Evolutionary conservation across 2,888 invertebrate species (phyloP).

Genomic region (Phanerotoma sp.): DNA sequence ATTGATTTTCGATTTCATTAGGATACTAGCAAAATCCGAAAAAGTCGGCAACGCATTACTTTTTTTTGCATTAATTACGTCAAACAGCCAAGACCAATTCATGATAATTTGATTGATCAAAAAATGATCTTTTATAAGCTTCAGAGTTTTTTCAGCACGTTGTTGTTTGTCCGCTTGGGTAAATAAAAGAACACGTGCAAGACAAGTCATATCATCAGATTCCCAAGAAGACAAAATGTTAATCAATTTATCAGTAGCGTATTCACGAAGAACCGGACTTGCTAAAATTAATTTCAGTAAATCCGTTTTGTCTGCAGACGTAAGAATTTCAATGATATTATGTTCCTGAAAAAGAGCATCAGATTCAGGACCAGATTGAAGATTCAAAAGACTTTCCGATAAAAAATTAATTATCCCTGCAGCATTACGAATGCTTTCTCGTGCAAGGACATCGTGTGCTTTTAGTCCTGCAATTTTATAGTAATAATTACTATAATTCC

Average conservation of each 20-base stretch:
- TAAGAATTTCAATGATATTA: constrained; percentile 51
- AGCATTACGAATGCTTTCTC: constrained; percentile 46
- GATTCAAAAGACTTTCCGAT: constrained; percentile 52
- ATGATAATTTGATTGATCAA: constrained; percentile 56
- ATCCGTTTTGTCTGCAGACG: constrained; percentile 50
- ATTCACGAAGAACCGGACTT: constrained; percentile 61
- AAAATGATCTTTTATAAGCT: constrained; percentile 55
- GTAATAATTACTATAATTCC: constrained; percentile 60
- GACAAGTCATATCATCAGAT: constrained; percentile 51
- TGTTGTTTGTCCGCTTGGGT: constrained; percentile 60
- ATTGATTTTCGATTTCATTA: constrained; percentile 59
- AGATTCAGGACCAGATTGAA: constrained; percentile 57
- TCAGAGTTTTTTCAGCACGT: constrained; percentile 58
- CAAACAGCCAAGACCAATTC: constrained; percentile 61
- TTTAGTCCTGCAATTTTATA: constrained; percentile 61
- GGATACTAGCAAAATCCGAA: constrained; percentile 61
- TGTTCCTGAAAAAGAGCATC: constrained; percentile 57
- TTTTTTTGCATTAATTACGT: constrained; percentile 54
- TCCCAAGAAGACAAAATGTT: constrained; percentile 53
- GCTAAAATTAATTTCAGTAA: constrained; percentile 60
- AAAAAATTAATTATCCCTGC: constrained; percentile 49
- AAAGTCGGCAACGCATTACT: constrained; percentile 56
- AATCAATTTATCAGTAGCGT: constrained; percentile 62
- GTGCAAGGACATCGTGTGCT: constrained; percentile 59
- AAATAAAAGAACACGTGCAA: constrained; percentile 60